Conservation (phyloP, 1,140 invertebrate species). For the Chrysomallon squamiferum region DNA sequence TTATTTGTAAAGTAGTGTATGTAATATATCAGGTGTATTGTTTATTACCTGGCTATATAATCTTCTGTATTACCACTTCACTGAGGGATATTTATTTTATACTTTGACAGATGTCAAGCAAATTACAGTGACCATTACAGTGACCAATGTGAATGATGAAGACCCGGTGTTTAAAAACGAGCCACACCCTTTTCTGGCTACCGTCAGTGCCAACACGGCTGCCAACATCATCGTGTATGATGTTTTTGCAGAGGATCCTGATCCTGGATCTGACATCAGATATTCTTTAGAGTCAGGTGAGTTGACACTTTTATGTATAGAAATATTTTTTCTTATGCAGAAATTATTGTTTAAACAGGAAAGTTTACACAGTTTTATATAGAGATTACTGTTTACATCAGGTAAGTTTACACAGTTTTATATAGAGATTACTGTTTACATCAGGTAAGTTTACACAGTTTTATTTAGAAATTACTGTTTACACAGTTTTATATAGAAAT, state of each 20-base stretch:
- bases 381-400: no score
- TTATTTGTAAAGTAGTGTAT: no score
- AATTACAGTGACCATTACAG: slow-evolving; percentile 22
- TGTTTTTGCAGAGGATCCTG: slow-evolving; percentile 41
- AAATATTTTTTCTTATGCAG: neutral
- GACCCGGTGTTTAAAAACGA: slow-evolving; percentile 38
- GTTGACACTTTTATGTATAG: no score
- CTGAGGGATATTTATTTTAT: slow-evolving; percentile 1
- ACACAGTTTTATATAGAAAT: no score
- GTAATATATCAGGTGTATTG: no score
- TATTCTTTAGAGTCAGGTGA: slow-evolving; percentile 45
- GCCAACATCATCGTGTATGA: slow-evolving; percentile 35
- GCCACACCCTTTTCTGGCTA: slow-evolving; percentile 44
- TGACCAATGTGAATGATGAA: slow-evolving; percentile 46
- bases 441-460: no score
- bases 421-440: no score
- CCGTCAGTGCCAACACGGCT: slow-evolving; percentile 33
- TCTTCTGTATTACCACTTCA: no score
- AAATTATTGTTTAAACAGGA: neutral
- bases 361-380: neutral
- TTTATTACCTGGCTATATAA: no score
- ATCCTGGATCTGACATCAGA: slow-evolving; percentile 30
- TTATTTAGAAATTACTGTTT: no score
- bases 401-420: no score
- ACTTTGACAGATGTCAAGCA: slow-evolving; percentile 32